Evolutionary conservation across 2,888 invertebrate genomes (phyloP).

Genomic region (Alitta virens): DNA sequence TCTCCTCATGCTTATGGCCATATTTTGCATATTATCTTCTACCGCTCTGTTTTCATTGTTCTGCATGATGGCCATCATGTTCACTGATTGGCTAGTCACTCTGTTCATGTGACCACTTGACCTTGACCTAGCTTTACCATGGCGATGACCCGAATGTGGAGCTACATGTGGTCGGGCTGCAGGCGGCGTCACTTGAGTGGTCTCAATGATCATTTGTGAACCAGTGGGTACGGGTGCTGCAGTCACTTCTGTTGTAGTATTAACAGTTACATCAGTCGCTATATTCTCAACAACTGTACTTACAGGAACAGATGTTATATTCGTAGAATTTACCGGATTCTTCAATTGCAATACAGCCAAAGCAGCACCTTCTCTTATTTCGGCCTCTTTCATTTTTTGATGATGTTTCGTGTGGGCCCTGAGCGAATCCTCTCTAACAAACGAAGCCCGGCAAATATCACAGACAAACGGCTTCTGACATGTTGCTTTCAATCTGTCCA

Average conservation of each 20-base stretch:
- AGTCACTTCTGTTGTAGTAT: too few relatives aligned
- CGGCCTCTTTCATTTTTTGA: conserved; percentile 28
- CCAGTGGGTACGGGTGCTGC: too few relatives aligned
- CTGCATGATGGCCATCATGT: conserved; percentile 23
- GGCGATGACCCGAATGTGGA: too few relatives aligned
- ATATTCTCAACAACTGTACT: too few relatives aligned
- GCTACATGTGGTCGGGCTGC: too few relatives aligned
- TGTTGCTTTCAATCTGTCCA: conserved; percentile 16
- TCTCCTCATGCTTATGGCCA: conserved; percentile 8
- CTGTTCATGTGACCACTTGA: not conserved
- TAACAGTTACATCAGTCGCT: too few relatives aligned
- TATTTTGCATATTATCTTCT: conserved; percentile 27
- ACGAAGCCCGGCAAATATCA: conserved; percentile 50
- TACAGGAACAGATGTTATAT: too few relatives aligned
- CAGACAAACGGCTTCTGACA: conserved; percentile 50
- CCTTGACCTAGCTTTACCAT: too few relatives aligned
- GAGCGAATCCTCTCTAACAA: conserved; percentile 58
- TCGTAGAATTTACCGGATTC: conserved; percentile 23
- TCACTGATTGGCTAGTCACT: not conserved
- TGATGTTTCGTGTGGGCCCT: conserved; percentile 57
- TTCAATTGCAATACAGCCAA: conserved; percentile 41
- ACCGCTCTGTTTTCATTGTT: conserved; percentile 25
- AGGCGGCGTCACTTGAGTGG: too few relatives aligned
- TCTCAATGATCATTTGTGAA: too few relatives aligned
- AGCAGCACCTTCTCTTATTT: conserved; percentile 30